phyloP scores from a whole-genome alignment of 2,888 invertebrate genomes.

The Dryadula phaetusa region DNA sequence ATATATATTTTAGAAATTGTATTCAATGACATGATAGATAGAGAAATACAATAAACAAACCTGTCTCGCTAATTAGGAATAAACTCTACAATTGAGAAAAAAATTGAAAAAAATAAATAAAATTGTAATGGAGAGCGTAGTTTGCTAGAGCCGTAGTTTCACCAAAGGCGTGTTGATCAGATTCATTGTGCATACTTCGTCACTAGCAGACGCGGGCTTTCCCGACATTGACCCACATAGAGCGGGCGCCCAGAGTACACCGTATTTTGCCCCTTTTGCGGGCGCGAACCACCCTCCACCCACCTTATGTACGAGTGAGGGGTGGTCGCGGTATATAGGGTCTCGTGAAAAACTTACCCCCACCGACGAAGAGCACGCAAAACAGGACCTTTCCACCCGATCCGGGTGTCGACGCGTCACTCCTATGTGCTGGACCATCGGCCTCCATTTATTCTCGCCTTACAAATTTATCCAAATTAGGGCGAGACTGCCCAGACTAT shows the following conservation, averaged over 20 bases:
- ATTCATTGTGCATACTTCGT: constrained; percentile 84
- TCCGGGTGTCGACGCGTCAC: constrained; percentile 70
- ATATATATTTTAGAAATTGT: too few species aligned
- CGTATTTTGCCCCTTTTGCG: constrained; percentile 85
- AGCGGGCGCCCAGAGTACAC: constrained; percentile 84
- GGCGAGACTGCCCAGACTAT: constrained; percentile 27
- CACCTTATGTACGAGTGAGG: constrained; percentile 82
- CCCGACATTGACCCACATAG: constrained; percentile 86
- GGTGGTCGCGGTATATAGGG: constrained; percentile 85
- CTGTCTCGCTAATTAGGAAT: neutral
- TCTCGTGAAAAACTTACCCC: constrained; percentile 85
- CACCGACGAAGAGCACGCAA: constrained; percentile 80
- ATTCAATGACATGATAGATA: too few species aligned
- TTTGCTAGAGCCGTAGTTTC: constrained; percentile 71
- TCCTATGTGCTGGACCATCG: constrained; percentile 68
- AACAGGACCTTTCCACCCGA: constrained; percentile 80
- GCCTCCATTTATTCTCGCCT: constrained; percentile 41
- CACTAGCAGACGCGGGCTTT: constrained; percentile 85
- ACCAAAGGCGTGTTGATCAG: constrained; percentile 81
- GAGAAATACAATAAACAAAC: neutral
- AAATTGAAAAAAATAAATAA: constrained; percentile 13
- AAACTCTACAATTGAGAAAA: neutral
- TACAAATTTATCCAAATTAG: constrained; percentile 34
- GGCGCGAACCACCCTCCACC: constrained; percentile 83
- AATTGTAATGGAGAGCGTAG: constrained; percentile 48